A percentile compares a stretch with the other conserved stretches of the same genome.
phyloP scores from a whole-genome alignment of 2,797 vertebrate genomes.

The Macrochelys suwanniensis region DNA sequence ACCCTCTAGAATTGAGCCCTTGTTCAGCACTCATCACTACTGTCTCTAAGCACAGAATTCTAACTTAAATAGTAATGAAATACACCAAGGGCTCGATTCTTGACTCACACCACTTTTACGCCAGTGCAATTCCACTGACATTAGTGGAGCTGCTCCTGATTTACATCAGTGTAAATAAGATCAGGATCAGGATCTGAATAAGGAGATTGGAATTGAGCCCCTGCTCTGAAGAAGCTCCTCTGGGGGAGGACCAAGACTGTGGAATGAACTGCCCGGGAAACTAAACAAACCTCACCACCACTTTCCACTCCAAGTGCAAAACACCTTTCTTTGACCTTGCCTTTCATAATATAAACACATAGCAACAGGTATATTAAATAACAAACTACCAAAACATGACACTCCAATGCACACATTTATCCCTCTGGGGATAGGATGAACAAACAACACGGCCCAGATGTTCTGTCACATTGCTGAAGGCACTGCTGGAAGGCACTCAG shows the following conservation, averaged over 20 bases:
- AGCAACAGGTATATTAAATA: background rate
- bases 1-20: background rate
- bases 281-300: background rate
- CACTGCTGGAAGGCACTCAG: background rate
- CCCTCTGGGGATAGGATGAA: background rate
- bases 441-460: background rate
- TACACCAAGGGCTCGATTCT: background rate
- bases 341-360: background rate
- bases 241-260: background rate
- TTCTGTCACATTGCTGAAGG: background rate
- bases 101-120: background rate
- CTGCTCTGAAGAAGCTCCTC: background rate
- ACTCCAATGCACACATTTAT: background rate
- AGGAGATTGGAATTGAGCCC: background rate
- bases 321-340: background rate
- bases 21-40: background rate
- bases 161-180: background rate
- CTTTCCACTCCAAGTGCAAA: background rate
- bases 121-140: background rate
- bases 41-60: background rate
- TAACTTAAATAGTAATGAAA: background rate
- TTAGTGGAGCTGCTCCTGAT: background rate
- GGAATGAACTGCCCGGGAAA: background rate
- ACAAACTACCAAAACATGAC: background rate
- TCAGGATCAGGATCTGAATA: background rate